A percentile compares a stretch with the other conserved stretches of the same genome.
Evolutionary conservation across 1,140 invertebrate species (phyloP).

Genomic region (Aradophagus sp.): DNA sequence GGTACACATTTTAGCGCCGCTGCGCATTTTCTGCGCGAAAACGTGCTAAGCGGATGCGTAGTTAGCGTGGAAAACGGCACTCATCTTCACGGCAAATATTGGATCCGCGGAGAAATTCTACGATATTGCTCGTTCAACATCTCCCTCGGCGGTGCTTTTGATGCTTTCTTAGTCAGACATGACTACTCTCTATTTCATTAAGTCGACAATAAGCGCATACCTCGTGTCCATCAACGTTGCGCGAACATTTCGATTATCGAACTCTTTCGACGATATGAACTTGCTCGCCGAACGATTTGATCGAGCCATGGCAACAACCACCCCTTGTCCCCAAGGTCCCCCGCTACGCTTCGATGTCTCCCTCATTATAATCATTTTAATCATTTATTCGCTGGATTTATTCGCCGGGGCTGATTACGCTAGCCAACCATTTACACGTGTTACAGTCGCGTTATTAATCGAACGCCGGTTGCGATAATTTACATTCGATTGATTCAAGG

Average conservation of each 20-base stretch:
- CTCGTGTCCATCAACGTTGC: conserved; percentile 57
- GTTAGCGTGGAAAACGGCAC: conserved; percentile 51
- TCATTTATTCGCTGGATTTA: no score
- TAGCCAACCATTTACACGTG: no score
- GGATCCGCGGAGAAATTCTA: conserved; percentile 65
- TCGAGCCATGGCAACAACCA: no score
- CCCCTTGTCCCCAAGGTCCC: no score
- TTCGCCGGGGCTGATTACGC: no score
- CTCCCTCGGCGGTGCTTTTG: conserved; percentile 59
- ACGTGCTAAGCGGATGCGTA: conserved; percentile 34
- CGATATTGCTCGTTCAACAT: conserved; percentile 67
- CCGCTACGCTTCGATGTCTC: no score
- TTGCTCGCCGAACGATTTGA: no score
- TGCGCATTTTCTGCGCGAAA: conserved; percentile 28
- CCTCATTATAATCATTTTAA: no score
- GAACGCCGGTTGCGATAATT: no score
- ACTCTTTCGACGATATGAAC: conserved; percentile 53
- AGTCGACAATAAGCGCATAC: conserved; percentile 55
- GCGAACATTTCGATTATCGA: conserved; percentile 55
- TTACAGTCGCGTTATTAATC: no score
- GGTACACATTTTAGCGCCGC: conserved; percentile 27
- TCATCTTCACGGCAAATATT: conserved; percentile 67
- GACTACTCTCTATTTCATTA: conserved; percentile 61
- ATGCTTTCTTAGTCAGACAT: conserved; percentile 60
- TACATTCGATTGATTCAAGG: no score